Conservation (phyloP, 2,797 vertebrate species). For the Avahi laniger region DNA sequence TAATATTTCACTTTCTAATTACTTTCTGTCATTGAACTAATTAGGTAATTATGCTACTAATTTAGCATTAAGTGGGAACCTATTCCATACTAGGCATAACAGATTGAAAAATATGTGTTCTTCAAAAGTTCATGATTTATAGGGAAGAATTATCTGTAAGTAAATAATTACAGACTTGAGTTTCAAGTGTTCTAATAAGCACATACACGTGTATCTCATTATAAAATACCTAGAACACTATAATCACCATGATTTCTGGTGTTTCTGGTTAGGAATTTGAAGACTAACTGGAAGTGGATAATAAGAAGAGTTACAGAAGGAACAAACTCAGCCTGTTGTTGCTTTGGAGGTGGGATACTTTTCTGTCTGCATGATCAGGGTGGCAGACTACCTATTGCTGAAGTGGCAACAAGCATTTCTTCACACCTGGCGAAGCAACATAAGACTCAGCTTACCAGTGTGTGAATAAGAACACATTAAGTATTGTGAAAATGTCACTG, state of each 20-base stretch:
- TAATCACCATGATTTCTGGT: neutral
- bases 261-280: neutral
- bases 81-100: neutral
- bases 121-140: neutral
- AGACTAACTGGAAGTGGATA: neutral
- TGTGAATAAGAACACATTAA: neutral
- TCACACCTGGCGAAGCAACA: neutral
- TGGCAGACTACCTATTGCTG: neutral
- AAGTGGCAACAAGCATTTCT: neutral
- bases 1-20: constrained; percentile 46
- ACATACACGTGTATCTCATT: neutral
- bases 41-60: constrained; percentile 32
- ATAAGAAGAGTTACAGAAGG: neutral
- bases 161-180: neutral
- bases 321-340: neutral
- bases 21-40: constrained; percentile 47
- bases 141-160: neutral
- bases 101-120: neutral
- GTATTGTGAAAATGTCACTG: neutral
- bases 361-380: neutral
- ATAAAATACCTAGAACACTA: neutral
- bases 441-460: neutral
- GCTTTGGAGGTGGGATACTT: neutral
- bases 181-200: neutral
- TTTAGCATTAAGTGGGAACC: constrained; percentile 33